Percentiles rank a stretch among this genome's conserved stretches.
phyloP scores from a whole-genome alignment of 2,797 vertebrate species.

The Megaceryle alcyon region DNA sequence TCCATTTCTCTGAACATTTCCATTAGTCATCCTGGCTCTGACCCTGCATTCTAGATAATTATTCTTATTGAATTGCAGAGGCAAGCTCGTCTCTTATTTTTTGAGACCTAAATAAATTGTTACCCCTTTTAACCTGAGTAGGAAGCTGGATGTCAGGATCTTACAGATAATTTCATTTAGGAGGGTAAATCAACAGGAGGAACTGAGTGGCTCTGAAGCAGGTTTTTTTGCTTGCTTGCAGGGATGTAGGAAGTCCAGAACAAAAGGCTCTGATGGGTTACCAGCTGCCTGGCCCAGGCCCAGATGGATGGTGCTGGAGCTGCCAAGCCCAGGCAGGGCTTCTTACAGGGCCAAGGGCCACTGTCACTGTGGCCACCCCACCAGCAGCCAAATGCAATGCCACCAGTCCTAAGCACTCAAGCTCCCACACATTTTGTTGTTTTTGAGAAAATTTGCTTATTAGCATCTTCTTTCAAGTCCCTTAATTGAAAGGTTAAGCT shows the following conservation, averaged over 20 bases:
- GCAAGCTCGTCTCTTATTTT: constrained; percentile 37
- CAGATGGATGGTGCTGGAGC: background rate
- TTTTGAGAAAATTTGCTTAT: background rate
- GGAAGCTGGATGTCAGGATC: constrained; percentile 41
- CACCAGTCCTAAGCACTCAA: background rate
- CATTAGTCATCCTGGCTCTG: constrained; percentile 70
- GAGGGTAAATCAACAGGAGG: constrained; percentile 24
- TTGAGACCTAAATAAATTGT: constrained; percentile 54
- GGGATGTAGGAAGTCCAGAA: background rate
- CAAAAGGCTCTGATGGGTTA: background rate
- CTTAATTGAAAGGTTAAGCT: background rate
- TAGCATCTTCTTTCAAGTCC: background rate
- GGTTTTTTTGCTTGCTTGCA: background rate
- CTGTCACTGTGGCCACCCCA: background rate
- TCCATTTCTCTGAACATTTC: constrained; percentile 67
- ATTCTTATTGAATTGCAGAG: constrained; percentile 44
- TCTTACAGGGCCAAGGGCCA: background rate
- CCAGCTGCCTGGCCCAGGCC: background rate
- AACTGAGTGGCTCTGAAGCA: background rate
- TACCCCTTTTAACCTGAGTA: constrained; percentile 37
- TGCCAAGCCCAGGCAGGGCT: background rate
- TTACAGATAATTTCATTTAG: constrained; percentile 41
- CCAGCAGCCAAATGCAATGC: background rate
- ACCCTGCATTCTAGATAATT: constrained; percentile 62
- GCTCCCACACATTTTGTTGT: background rate